Percentiles rank a stretch among this genome's conserved stretches.
These are phyloP conservation scores for Streptopelia turtur DNA, from an alignment of 2,797 vertebrate genomes.

Conservation along the genomic window DNA sequence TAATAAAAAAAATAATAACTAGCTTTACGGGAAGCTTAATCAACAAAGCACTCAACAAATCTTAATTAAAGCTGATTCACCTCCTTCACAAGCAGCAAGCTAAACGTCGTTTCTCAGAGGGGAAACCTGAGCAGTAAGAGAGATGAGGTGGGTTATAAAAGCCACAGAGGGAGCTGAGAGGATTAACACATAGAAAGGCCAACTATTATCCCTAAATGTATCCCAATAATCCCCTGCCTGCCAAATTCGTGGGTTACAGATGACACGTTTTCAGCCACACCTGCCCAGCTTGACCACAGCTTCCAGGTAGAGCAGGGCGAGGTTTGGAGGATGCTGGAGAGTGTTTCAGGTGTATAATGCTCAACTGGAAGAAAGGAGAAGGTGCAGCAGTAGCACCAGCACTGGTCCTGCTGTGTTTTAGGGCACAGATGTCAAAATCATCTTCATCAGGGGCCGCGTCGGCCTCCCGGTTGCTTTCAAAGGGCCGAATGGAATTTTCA, in stretches of 20 bases:
- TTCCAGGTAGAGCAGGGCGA: background rate
- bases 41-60: background rate
- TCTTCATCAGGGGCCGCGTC: no score
- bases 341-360: background rate
- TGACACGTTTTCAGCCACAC: background rate
- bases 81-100: background rate
- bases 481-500: no score
- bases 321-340: background rate
- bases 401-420: no score
- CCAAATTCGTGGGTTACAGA: background rate
- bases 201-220: background rate
- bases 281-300: background rate
- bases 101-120: background rate
- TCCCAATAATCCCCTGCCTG: background rate
- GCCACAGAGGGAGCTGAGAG: background rate
- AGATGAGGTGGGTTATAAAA: background rate
- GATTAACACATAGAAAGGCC: background rate
- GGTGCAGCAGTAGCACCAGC: background rate
- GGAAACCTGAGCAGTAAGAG: background rate
- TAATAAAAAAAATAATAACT: conserved; percentile 28
- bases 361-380: background rate
- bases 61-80: conserved; percentile 49
- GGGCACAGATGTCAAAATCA: no score
- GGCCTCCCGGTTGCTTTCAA: no score
- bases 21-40: background rate